Base-by-base conservation (phyloP, 2,888 invertebrate species). In the Thelaira solivaga region DNA sequence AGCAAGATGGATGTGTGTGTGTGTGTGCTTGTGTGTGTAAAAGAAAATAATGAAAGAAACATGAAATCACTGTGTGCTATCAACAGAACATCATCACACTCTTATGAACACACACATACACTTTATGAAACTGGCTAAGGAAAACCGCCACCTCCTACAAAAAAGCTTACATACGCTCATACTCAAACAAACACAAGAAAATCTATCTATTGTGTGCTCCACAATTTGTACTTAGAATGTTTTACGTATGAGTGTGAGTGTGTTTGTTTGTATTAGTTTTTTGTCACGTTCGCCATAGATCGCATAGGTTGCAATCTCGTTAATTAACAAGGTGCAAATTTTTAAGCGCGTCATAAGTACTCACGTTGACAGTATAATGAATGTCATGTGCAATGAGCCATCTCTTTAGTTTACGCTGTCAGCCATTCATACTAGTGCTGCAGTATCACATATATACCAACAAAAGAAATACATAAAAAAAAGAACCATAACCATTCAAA, bases 311-410 rank as follows among this genome's bases (percentile, higher is more conserved):
- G 86, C 86, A 86, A 86, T 86, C 86, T 85, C 85, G 84, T 86
- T 86, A 86, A 86, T 86, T 86, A 86, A 86, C 86, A 86, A 86
- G 86, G 86, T 86, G 86, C 86, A 86, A 86, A 86, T 86, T 76
- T 85, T 85, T 85, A 86, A 86, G 85, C 80, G 84, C 83, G 83
- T 80, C 80, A 83, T 82, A 84, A 84, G 85, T 83, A 83, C 83
- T 84, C 84, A 86, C 82, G 85, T 85, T 85, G 85, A 85, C 85
- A 85, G 83, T 85, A 84, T 86, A 86, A 86, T 86, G 86, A 86
- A 86, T 82, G 82, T 80, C 80, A 81, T 82, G 76, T 76, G 76
- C 79, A 76, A 76, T 73, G 76, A 67, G 71, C 71, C 71, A 72
- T 64, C 41, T 67, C 71, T 71, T 75, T 65, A 77, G 72, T 77